Percentiles rank a stretch among this genome's conserved stretches.
Conservation (phyloP, 2,888 invertebrate genomes). For the Pyrrhopygopsis socrates region DNA sequence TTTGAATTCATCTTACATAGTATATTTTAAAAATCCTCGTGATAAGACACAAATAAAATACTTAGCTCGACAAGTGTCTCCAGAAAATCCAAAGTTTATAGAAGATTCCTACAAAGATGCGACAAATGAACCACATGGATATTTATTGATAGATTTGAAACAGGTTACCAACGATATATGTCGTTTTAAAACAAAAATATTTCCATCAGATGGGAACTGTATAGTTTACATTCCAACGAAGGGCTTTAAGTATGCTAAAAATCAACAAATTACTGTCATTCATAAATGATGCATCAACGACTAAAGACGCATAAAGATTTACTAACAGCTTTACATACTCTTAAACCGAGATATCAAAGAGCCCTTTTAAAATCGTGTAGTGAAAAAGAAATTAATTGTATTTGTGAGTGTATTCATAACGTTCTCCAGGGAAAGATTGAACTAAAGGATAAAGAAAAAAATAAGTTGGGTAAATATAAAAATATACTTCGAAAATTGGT, state of each 20-base stretch:
- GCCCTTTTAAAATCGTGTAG: slow-evolving; percentile 79
- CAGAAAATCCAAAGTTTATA: slow-evolving; percentile 81
- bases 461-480: slow-evolving; percentile 58
- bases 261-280: slow-evolving; percentile 70
- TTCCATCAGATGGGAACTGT: slow-evolving; percentile 54
- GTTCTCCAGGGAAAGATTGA: slow-evolving; percentile 59
- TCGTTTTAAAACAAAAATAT: slow-evolving; percentile 79
- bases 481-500: slow-evolving; percentile 50
- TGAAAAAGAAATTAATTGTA: slow-evolving; percentile 80
- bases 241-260: slow-evolving; percentile 78
- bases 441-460: slow-evolving; percentile 49
- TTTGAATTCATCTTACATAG: slow-evolving; percentile 77
- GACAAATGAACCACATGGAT: slow-evolving; percentile 83
- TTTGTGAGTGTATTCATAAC: slow-evolving; percentile 82
- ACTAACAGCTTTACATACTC: slow-evolving; percentile 64
- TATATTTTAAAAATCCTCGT: slow-evolving; percentile 85
- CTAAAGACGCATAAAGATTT: slow-evolving; percentile 74
- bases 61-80: slow-evolving; percentile 80
- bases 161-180: slow-evolving; percentile 73
- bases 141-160: slow-evolving; percentile 85
- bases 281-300: slow-evolving; percentile 70
- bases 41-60: slow-evolving; percentile 82
- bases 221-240: slow-evolving; percentile 65
- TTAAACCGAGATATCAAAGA: slow-evolving; percentile 77
- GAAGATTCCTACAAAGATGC: slow-evolving; percentile 85